Evolutionary conservation across 2,888 invertebrate species (phyloP).

Genomic region (Morpho deidamia): DNA sequence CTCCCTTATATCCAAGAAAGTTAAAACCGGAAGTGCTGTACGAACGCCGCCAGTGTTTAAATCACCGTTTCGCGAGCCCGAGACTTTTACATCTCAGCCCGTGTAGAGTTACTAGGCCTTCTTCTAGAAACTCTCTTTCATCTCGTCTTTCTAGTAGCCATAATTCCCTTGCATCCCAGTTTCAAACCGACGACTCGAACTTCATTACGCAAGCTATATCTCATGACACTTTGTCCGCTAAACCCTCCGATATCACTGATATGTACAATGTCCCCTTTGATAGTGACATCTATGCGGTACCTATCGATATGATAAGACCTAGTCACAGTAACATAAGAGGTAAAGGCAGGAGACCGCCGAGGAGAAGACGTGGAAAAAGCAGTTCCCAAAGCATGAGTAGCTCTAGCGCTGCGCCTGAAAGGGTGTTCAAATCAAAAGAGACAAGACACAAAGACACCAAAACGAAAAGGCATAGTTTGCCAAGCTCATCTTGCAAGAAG

Average conservation of each 20-base stretch:
- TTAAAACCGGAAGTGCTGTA: conserved; percentile 57
- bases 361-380: conserved; percentile 60
- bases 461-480: conserved; percentile 83
- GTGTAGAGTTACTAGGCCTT: conserved; percentile 80
- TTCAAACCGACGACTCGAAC: conserved; percentile 89
- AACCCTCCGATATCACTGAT: conserved; percentile 88
- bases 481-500: conserved; percentile 80
- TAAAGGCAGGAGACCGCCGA: conserved; percentile 59
- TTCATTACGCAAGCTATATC: conserved; percentile 94
- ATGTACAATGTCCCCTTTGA: conserved; percentile 94
- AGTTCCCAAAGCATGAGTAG: conserved; percentile 43
- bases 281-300: conserved; percentile 92
- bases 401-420: conserved; percentile 39
- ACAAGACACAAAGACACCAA: conserved; percentile 55
- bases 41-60: conserved; percentile 61
- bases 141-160: conserved; percentile 91
- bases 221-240: conserved; percentile 84
- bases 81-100: conserved; percentile 80
- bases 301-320: conserved; percentile 87
- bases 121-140: conserved; percentile 86
- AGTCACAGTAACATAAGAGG: conserved; percentile 52
- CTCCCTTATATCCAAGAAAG: conserved; percentile 60
- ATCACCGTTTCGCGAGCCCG: conserved; percentile 64
- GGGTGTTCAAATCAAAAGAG: conserved; percentile 48
- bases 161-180: conserved; percentile 86